Percentiles rank a stretch among this genome's conserved stretches.
These are phyloP conservation scores for Sebastes steindachneri DNA, from an alignment of 2,797 vertebrate species.

Conservation along the genomic window DNA sequence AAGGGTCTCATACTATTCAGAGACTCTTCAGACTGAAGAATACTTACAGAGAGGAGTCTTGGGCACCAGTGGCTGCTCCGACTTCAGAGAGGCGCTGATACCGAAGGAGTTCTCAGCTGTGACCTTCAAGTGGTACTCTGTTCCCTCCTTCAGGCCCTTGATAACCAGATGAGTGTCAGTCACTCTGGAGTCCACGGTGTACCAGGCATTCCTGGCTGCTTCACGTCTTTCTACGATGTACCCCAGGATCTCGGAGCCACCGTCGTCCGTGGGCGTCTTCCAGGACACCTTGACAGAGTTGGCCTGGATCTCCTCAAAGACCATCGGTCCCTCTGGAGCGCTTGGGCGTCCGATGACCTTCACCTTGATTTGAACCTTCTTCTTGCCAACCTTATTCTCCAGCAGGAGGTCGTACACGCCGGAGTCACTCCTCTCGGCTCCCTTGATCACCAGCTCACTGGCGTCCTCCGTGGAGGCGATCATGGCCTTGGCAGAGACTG, in stretches of 20 bases:
- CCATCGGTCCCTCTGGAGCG: slow-evolving; percentile 92
- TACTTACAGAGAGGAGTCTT: slow-evolving; percentile 96
- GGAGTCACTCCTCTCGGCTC: slow-evolving; percentile 92
- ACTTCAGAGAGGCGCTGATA: slow-evolving; percentile 93
- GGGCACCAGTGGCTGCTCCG: slow-evolving; percentile 91
- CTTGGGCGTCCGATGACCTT: slow-evolving; percentile 94
- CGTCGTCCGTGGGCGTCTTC: slow-evolving; percentile 92
- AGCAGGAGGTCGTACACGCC: slow-evolving; percentile 91
- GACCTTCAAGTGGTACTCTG: slow-evolving; percentile 97
- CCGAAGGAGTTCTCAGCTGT: slow-evolving; percentile 97
- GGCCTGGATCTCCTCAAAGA: slow-evolving; percentile 94
- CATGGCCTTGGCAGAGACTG: slow-evolving; percentile 90
- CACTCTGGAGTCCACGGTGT: slow-evolving; percentile 95
- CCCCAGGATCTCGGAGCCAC: slow-evolving; percentile 94
- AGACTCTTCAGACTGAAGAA: background rate
- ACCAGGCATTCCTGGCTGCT: slow-evolving; percentile 94
- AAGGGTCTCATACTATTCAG: background rate
- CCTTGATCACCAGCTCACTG: slow-evolving; percentile 95
- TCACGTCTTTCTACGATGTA: slow-evolving; percentile 96
- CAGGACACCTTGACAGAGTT: slow-evolving; percentile 95
- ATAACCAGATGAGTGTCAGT: slow-evolving; percentile 90
- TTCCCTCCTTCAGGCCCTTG: slow-evolving; percentile 95
- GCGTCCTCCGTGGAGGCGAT: slow-evolving; percentile 92
- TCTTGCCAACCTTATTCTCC: slow-evolving; percentile 97
- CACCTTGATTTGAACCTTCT: slow-evolving; percentile 94